Percentiles rank a stretch among this genome's conserved stretches.
These are phyloP conservation scores for Notospermus geniculatus DNA, from an alignment of 1,140 invertebrate genomes.

Conservation along the genomic window DNA sequence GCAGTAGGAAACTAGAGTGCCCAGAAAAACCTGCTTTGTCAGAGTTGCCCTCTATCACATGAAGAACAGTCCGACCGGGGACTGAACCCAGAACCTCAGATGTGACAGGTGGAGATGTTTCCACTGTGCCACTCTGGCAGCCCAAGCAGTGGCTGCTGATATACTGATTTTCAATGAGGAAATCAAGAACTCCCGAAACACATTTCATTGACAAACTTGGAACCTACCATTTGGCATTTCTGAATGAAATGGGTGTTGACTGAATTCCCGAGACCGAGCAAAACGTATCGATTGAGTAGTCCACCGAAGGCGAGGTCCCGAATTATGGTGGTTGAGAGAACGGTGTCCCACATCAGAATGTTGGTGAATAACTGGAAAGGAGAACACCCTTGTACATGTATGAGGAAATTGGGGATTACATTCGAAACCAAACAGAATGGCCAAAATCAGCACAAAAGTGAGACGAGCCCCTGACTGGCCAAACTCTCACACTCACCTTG, in stretches of 20 bases:
- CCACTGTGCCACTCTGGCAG: too few relatives aligned
- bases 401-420: background rate
- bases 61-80: too few relatives aligned
- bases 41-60: too few relatives aligned
- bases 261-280: conserved; percentile 68
- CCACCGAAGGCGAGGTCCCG: conserved; percentile 74
- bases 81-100: too few relatives aligned
- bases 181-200: too few relatives aligned
- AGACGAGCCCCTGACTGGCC: too few relatives aligned
- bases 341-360: conserved; percentile 77
- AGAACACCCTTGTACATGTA: conserved; percentile 19
- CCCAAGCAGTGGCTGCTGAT: too few relatives aligned
- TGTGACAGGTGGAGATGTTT: too few relatives aligned
- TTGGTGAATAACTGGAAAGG: conserved; percentile 68
- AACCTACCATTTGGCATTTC: conserved; percentile 51
- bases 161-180: too few relatives aligned
- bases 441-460: background rate
- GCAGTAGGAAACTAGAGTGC: too few relatives aligned
- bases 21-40: too few relatives aligned
- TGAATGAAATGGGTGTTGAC: conserved; percentile 60
- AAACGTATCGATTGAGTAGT: conserved; percentile 77
- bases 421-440: background rate
- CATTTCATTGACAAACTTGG: too few relatives aligned
- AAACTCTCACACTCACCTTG: conserved; percentile 64
- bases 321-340: conserved; percentile 64